Evolutionary conservation across 2,888 invertebrate species (phyloP).

Genomic region (Smittia aterrima): DNA sequence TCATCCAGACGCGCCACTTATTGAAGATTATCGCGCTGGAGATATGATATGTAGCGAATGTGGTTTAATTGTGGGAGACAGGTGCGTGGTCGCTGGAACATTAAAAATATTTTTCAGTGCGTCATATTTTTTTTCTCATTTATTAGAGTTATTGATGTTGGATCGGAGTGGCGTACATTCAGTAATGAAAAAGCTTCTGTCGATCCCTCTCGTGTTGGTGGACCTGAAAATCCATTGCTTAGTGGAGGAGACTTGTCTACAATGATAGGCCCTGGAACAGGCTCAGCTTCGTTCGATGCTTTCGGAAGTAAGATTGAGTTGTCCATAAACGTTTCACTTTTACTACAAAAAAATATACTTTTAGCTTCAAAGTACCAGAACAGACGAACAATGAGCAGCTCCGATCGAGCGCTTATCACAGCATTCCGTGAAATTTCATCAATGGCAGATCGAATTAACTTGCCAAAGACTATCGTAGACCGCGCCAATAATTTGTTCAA

Average conservation of each 20-base stretch:
- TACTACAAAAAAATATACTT: constrained; percentile 48
- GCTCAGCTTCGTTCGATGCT: constrained; percentile 84
- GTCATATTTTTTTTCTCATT: background rate
- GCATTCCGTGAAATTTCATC: constrained; percentile 96
- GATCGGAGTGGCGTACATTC: constrained; percentile 99
- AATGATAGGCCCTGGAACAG: constrained; percentile 76
- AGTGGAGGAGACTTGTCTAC: constrained; percentile 96
- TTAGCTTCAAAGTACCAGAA: constrained; percentile 69
- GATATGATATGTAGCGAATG: constrained; percentile 99
- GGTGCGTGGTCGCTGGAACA: constrained; percentile 58
- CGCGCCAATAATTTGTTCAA: constrained; percentile 95
- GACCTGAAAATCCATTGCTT: constrained; percentile 95
- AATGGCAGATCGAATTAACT: constrained; percentile 97
- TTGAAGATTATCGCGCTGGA: constrained; percentile 98
- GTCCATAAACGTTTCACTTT: background rate
- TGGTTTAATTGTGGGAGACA: constrained; percentile 98
- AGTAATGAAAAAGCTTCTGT: constrained; percentile 96
- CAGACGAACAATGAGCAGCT: constrained; percentile 81
- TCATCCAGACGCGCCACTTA: constrained; percentile 75
- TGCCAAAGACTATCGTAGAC: constrained; percentile 95
- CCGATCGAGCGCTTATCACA: constrained; percentile 91
- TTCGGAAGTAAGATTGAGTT: constrained; percentile 59
- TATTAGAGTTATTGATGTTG: constrained; percentile 95
- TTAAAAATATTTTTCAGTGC: background rate
- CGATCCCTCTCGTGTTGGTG: constrained; percentile 99